Conservation (phyloP, 2,888 invertebrate species). For the Scelioninae gen. 1 region DNA sequence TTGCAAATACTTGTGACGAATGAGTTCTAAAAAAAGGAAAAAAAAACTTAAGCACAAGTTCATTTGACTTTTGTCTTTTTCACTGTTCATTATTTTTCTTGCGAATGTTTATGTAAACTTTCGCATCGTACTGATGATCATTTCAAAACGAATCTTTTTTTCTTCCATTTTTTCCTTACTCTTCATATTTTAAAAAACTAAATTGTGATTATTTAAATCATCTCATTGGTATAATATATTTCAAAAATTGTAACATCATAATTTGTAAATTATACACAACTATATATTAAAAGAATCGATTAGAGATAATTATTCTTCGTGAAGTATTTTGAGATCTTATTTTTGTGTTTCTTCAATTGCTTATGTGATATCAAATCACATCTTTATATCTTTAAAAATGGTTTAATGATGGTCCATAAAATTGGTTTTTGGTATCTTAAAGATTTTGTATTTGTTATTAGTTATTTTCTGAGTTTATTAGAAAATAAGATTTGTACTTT, state of each 20-base stretch:
- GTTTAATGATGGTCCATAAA: no score
- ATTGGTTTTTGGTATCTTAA: no score
- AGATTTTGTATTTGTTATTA: no score
- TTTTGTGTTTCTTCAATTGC: conserved; percentile 19
- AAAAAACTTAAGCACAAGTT: no score
- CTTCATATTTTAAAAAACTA: no score
- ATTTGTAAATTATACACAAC: conserved; percentile 50
- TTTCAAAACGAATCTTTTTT: neutral
- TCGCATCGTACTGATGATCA: conserved; percentile 12
- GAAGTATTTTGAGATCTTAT: conserved; percentile 18
- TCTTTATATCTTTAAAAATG: no score
- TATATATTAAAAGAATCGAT: conserved; percentile 61
- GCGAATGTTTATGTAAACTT: conserved; percentile 4
- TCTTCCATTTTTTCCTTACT: neutral
- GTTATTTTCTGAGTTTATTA: no score
- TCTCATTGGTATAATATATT: conserved; percentile 48
- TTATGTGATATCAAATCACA: no score
- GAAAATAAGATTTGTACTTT: neutral
- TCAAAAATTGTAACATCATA: conserved; percentile 24
- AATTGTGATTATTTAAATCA: conserved; percentile 31
- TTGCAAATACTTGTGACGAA: conserved; percentile 12
- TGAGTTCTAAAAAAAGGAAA: conserved; percentile 14
- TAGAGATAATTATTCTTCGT: conserved; percentile 51
- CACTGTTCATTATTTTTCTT: neutral
- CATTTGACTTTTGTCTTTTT: conserved; percentile 5